Evolutionary conservation across 2,113 vertebrate species (phyloP).

Genomic region (Scopus umbretta): DNA sequence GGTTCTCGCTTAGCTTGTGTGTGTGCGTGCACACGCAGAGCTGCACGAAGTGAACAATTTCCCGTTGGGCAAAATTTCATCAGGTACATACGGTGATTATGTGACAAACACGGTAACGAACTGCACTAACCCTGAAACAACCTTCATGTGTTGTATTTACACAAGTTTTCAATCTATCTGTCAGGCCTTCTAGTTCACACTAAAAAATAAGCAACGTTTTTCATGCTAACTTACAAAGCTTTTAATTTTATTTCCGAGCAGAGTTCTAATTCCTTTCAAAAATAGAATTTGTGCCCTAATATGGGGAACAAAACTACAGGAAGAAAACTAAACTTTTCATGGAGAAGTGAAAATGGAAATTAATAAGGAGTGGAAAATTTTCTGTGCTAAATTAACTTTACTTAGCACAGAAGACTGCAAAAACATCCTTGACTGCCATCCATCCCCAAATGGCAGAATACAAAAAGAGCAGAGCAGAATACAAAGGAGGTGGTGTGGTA

Average conservation of each 20-base stretch:
- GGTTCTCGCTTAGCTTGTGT: neutral
- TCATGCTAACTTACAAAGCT: neutral
- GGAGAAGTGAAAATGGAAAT: neutral
- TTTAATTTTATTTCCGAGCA: neutral
- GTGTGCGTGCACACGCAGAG: rapidly evolving
- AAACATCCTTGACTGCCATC: neutral
- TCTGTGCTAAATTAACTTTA: neutral
- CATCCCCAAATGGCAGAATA: neutral
- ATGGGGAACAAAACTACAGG: neutral
- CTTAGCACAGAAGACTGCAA: neutral
- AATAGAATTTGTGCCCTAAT: neutral
- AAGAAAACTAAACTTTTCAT: neutral
- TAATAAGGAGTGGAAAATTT: neutral
- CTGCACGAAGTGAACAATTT: neutral
- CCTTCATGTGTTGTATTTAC: neutral
- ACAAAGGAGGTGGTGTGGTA: neutral
- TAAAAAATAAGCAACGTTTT: neutral
- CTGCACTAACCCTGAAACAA: neutral
- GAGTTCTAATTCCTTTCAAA: neutral
- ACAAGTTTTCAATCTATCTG: neutral
- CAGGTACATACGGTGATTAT: neutral
- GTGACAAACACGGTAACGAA: neutral
- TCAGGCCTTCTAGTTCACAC: neutral
- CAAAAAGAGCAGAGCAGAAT: neutral
- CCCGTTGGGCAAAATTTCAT: neutral